Percentiles rank a stretch among this genome's conserved stretches.
Conservation (phyloP, 2,888 invertebrate genomes). For the Arctia plantaginis region DNA sequence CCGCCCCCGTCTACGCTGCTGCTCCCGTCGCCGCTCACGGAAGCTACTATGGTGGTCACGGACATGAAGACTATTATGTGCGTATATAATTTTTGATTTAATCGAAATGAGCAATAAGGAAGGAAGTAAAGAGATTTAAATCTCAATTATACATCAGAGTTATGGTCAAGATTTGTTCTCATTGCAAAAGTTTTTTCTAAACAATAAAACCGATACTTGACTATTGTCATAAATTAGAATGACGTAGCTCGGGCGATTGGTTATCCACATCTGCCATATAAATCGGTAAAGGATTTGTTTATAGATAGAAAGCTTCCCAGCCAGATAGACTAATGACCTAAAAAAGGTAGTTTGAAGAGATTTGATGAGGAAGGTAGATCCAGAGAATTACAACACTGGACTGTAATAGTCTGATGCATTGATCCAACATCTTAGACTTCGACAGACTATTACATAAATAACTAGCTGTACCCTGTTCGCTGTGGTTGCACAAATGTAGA, state of each 20-base stretch:
- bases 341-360: neutral
- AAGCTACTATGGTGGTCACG: conserved; percentile 47
- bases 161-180: neutral
- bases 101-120: neutral
- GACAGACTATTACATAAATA: too few relatives aligned
- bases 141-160: neutral
- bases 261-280: too few relatives aligned
- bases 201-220: neutral
- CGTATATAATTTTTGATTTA: conserved; percentile 34
- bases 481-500: too few relatives aligned
- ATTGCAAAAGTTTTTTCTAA: neutral
- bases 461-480: too few relatives aligned
- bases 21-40: conserved; percentile 56
- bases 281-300: too few relatives aligned
- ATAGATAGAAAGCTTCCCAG: neutral
- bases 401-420: neutral
- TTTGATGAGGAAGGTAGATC: neutral
- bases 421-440: neutral
- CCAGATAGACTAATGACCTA: neutral
- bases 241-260: too few relatives aligned
- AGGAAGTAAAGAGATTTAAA: neutral
- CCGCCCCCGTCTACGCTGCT: conserved; percentile 52
- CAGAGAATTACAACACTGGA: neutral
- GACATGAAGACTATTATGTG: conserved; percentile 74
- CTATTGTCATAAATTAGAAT: neutral